Evolutionary conservation across 2,888 invertebrate genomes (phyloP).

Genomic region (Trachelus troglodyta): DNA sequence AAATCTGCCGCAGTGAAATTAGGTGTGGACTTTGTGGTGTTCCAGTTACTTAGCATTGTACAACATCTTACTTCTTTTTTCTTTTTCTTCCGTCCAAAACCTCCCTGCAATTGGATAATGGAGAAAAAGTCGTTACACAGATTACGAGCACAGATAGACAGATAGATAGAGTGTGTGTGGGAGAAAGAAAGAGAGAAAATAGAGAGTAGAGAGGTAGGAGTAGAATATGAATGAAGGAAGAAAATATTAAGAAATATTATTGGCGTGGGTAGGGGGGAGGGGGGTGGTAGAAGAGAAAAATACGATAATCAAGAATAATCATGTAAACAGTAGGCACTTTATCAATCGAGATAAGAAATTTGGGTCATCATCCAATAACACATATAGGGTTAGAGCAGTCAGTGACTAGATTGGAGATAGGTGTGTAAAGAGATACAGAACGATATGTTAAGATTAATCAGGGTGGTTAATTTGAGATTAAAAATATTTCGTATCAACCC

Average conservation of each 20-base stretch:
- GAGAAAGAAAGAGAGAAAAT: conserved; percentile 1
- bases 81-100: conserved; percentile 97
- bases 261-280: conserved; percentile 25
- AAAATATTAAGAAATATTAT: conserved; percentile 18
- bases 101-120: conserved; percentile 78
- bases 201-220: conserved; percentile 22
- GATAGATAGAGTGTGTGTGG: conserved; percentile 11
- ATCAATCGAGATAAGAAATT: neutral
- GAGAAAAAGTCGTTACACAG: conserved; percentile 66
- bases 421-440: neutral
- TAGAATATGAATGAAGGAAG: conserved; percentile 18
- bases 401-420: neutral
- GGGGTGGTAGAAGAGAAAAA: conserved; percentile 27
- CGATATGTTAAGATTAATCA: neutral
- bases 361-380: neutral
- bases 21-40: neutral
- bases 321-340: conserved; percentile 25
- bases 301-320: conserved; percentile 35
- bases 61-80: conserved; percentile 95
- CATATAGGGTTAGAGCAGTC: neutral
- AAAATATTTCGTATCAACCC: neutral
- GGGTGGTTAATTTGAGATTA: neutral
- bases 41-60: conserved; percentile 62
- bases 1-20: neutral
- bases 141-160: conserved; percentile 53